These are phyloP conservation scores for Drosophila yakuba DNA, from an alignment of 1,140 invertebrate species.

Conservation along the genomic window DNA sequence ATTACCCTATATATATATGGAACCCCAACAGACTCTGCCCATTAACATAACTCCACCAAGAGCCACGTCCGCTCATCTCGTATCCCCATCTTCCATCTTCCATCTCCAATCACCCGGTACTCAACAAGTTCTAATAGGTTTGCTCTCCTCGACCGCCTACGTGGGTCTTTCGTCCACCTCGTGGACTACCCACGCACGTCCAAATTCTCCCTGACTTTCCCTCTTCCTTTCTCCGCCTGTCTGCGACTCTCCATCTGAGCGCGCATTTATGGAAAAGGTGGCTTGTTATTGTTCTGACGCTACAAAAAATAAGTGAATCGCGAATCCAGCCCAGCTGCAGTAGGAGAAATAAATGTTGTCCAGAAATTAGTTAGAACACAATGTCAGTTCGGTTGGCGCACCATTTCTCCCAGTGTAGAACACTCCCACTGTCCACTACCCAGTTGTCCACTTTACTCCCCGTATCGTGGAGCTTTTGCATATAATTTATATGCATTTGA, in stretches of 20 bases:
- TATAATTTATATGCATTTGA: constrained; percentile 83
- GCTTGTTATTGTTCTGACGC: constrained; percentile 77
- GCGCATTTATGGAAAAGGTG: constrained; percentile 79
- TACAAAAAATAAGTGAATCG: constrained; percentile 15
- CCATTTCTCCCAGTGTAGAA: constrained; percentile 16
- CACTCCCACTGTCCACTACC: constrained; percentile 41
- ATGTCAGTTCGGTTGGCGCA: not conserved
- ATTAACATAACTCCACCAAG: constrained; percentile 70
- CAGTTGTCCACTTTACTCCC: constrained; percentile 40
- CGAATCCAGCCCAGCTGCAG: constrained; percentile 14
- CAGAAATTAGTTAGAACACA: no score
- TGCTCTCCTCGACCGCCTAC: constrained; percentile 34
- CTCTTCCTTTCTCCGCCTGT: not conserved
- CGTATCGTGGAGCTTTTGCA: constrained; percentile 66
- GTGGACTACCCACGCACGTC: constrained; percentile 50
- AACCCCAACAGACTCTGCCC: constrained; percentile 76
- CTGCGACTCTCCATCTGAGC: constrained; percentile 4
- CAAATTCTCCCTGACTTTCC: not conserved
- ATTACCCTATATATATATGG: constrained; percentile 71
- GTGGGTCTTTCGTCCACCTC: constrained; percentile 29
- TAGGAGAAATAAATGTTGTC: not conserved
- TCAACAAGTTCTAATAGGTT: constrained; percentile 76
- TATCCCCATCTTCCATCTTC: constrained; percentile 30
- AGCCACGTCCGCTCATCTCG: constrained; percentile 41
- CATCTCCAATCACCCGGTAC: constrained; percentile 55